These are phyloP conservation scores for Solenopsis invicta DNA, from an alignment of 1,140 invertebrate species.

Conservation along the genomic window DNA sequence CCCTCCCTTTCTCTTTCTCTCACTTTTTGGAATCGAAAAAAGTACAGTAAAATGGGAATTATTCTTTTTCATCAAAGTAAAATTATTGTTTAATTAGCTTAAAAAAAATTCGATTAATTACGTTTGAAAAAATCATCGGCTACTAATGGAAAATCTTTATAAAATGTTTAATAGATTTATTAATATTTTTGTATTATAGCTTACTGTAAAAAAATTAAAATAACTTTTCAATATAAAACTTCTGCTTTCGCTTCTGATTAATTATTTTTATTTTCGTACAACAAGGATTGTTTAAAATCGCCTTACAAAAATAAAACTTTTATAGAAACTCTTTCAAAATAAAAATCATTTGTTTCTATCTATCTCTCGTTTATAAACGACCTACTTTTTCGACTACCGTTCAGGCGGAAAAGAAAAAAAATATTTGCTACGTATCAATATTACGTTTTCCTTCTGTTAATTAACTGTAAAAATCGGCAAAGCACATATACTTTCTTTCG, in stretches of 20 bases:
- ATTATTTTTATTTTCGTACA: neutral
- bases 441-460: neutral
- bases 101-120: neutral
- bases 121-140: neutral
- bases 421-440: neutral
- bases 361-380: neutral
- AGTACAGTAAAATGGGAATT: neutral
- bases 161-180: neutral
- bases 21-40: neutral
- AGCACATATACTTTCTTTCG: neutral
- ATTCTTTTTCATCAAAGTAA: neutral
- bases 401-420: neutral
- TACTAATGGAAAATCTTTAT: neutral
- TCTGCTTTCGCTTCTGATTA: neutral
- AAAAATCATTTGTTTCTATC: neutral
- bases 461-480: neutral
- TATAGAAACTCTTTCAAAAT: neutral
- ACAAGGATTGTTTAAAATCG: neutral
- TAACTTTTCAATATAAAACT: neutral
- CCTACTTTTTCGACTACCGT: neutral
- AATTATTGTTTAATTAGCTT: neutral
- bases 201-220: neutral
- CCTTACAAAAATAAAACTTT: conserved; percentile 24
- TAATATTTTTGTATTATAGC: conserved; percentile 3
- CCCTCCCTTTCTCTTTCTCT: neutral